Evolutionary conservation across 1,140 invertebrate genomes (phyloP), one percentile per base, ranked within the genome.

Genomic region (Sesamia nonagrioides): DNA sequence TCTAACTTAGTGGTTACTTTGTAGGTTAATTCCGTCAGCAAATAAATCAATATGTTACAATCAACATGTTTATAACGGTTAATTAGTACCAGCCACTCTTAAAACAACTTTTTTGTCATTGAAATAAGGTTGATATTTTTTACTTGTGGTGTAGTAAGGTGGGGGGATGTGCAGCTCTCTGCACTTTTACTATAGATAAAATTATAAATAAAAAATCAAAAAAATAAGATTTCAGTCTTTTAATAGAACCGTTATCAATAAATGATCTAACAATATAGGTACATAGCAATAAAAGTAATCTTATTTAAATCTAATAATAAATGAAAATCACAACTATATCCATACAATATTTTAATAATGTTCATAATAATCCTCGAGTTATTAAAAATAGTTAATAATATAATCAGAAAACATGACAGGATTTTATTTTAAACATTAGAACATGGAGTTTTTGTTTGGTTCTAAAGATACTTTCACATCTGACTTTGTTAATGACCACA

Each of bases 201-300:
- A 9, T 18, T 1, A 33, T 15, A 69, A 50, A 71, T 54, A 45
- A 73, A 42, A 42, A 2, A 27, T 8, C 56, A n/a, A 17, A 48
- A 42, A 7, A n/a, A n/a, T 69, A 85, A 89, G 82, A 90, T 92
- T 92, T 92, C 92, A 94, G 92, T 94, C 92, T 94, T 92, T 94
- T 94, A 93, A 90, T 94, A 92, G 91, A 94, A 92, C 88, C 87
- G 90, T 89, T 86, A 77, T 87, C 88, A 89, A 84, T 90, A 86
- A 75, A 89, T 89, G 79, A 92, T 86, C 90, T 93, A 93, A 91
- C 88, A 90, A 81, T 84, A 81, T 85, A 86, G 81, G 75, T 84
- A 89, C 79, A 61, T 60, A 88, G 79, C 85, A 86, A 85, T 82
- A 77, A 84, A 85, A 88, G 79, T 82, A 87, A 86, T 75, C 84